These are phyloP conservation scores for Lycopodina hypogea DNA, from an alignment of 37 sponge, comb jelly and placozoan species.

Conservation along the genomic window DNA sequence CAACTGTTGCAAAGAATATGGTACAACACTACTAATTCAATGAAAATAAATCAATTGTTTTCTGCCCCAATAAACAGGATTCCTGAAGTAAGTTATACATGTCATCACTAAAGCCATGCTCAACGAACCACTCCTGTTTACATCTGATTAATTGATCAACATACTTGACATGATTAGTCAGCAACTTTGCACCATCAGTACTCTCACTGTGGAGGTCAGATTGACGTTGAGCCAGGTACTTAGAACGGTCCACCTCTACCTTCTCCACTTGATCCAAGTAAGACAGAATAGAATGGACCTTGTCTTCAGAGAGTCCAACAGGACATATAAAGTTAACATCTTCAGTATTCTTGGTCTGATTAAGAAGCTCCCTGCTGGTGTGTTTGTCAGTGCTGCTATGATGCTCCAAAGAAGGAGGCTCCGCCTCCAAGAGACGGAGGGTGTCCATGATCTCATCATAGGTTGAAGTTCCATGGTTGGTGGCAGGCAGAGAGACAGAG, in stretches of 20 bases:
- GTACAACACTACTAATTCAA: too few species aligned
- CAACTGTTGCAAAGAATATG: too few species aligned
- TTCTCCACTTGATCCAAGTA: conserved; percentile 78
- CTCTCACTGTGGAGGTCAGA: too few species aligned
- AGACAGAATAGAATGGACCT: conserved; percentile 46
- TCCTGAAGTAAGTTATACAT: too few species aligned
- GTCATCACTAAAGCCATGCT: too few species aligned
- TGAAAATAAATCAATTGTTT: too few species aligned
- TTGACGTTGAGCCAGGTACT: neutral
- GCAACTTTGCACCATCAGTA: too few species aligned
- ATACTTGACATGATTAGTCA: too few species aligned
- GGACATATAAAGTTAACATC: neutral
- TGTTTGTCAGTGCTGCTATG: neutral
- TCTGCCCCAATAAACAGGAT: too few species aligned
- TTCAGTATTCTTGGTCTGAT: conserved; percentile 11
- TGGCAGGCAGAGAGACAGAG: conserved; percentile 3
- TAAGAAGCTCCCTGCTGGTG: conserved; percentile 13
- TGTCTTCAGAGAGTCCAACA: conserved; percentile 10
- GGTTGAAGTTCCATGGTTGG: neutral
- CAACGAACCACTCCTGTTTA: too few species aligned
- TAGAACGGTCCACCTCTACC: conserved; percentile 10
- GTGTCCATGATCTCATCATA: conserved; percentile 66
- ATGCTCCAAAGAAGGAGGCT: conserved; percentile 49
- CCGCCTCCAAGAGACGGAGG: conserved; percentile 74
- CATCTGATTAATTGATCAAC: too few species aligned